phyloP scores from a whole-genome alignment of 1,140 invertebrate species.

The Choristoneura fumiferana region DNA sequence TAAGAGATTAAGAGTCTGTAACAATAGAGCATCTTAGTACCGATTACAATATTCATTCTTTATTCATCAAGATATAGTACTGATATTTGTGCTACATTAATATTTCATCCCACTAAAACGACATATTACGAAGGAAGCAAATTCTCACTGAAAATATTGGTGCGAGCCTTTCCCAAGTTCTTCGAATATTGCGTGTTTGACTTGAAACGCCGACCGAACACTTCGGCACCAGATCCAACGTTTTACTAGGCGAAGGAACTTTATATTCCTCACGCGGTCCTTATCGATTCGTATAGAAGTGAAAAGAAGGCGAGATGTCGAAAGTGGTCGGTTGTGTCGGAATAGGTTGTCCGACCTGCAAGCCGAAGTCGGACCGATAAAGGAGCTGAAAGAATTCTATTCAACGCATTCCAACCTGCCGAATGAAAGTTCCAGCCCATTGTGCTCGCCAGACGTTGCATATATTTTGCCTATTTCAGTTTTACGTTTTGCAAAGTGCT shows the following conservation, averaged over 20 bases:
- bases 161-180: slow-evolving; percentile 1
- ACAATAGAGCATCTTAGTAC: too few relatives aligned
- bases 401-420: slow-evolving; percentile 40
- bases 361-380: slow-evolving; percentile 32
- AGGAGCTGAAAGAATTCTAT: slow-evolving; percentile 45
- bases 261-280: neutral
- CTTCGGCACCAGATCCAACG: neutral
- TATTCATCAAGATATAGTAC: too few relatives aligned
- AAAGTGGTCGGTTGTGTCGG: neutral
- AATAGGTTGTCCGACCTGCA: neutral
- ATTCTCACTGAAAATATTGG: slow-evolving; percentile 1
- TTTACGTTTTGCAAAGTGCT: neutral
- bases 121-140: neutral
- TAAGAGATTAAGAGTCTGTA: too few relatives aligned
- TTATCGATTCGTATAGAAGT: neutral
- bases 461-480: slow-evolving; percentile 21
- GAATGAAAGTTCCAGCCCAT: slow-evolving; percentile 11
- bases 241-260: neutral
- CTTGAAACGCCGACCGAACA: neutral
- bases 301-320: neutral
- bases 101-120: neutral
- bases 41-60: too few relatives aligned
- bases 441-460: slow-evolving; percentile 21
- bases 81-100: slow-evolving; percentile 3
- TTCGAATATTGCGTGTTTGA: slow-evolving; percentile 15